Evolutionary conservation across 2,113 vertebrate genomes (phyloP).

Genomic region (Petrocephalus zakoni): DNA sequence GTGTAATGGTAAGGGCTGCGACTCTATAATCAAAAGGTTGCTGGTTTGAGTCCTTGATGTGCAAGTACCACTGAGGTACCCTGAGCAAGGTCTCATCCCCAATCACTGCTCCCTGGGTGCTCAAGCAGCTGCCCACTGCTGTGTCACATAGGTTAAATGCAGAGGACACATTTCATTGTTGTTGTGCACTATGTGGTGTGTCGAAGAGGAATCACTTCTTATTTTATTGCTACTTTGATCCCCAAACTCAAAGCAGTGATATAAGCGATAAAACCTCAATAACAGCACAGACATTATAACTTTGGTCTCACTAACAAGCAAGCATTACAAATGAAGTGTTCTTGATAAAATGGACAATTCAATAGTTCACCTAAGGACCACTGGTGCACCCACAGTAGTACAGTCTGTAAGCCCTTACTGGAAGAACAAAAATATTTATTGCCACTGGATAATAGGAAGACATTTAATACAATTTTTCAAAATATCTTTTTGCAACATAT

Average conservation of each 20-base stretch:
- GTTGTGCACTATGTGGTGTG: too few relatives aligned
- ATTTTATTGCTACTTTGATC: neutral
- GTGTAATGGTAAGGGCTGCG: too few relatives aligned
- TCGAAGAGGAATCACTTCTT: too few relatives aligned
- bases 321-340: neutral
- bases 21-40: too few relatives aligned
- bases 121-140: too few relatives aligned
- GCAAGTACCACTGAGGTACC: too few relatives aligned
- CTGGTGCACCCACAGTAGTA: neutral
- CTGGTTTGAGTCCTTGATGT: too few relatives aligned
- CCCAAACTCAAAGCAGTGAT: neutral
- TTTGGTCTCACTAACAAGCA: neutral
- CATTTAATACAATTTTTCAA: neutral
- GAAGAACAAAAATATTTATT: neutral
- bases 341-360: neutral
- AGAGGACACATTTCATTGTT: too few relatives aligned
- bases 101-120: too few relatives aligned
- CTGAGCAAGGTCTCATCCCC: too few relatives aligned
- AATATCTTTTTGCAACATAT: neutral
- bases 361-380: too few relatives aligned
- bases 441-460: neutral
- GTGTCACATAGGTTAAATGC: too few relatives aligned
- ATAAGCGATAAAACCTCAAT: neutral
- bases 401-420: conserved; percentile 2
- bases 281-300: neutral